These are phyloP conservation scores for Diplogasteroides magnus DNA, from an alignment of 1,140 invertebrate species.

Conservation along the genomic window DNA sequence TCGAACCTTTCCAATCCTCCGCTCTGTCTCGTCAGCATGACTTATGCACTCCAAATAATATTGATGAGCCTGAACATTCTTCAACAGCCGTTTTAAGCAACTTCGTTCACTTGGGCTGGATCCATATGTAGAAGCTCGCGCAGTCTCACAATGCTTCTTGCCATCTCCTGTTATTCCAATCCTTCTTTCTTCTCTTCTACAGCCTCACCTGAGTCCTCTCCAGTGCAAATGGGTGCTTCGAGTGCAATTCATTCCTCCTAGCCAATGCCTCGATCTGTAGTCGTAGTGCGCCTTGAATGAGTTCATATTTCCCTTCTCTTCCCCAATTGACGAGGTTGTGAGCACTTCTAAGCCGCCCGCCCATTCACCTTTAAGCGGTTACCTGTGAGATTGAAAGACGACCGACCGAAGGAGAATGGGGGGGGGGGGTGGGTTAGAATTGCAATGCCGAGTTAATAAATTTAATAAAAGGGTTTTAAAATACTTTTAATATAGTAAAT, in stretches of 20 bases:
- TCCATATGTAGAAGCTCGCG: slow-evolving; percentile 26
- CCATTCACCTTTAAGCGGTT: too few species aligned
- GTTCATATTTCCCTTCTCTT: too few species aligned
- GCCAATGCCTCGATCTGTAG: slow-evolving; percentile 37
- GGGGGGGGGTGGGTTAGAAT: too few species aligned
- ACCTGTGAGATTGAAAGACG: too few species aligned
- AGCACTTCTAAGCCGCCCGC: too few species aligned
- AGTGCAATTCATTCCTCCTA: slow-evolving; percentile 30
- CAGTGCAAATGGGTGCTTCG: slow-evolving; percentile 3
- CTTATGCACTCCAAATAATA: slow-evolving; percentile 37
- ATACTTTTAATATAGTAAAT: too few species aligned
- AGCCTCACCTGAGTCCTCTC: slow-evolving; percentile 25
- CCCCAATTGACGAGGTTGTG: too few species aligned
- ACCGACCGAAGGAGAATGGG: too few species aligned
- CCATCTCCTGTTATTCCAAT: slow-evolving; percentile 31
- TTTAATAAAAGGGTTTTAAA: too few species aligned
- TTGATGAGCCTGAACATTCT: slow-evolving; percentile 33
- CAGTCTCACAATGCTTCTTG: slow-evolving; percentile 30
- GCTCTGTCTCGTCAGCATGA: slow-evolving; percentile 39
- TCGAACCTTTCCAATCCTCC: slow-evolving; percentile 25
- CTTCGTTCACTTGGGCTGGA: too few species aligned
- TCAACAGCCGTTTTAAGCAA: too few species aligned
- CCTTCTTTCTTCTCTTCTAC: neutral
- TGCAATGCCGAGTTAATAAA: too few species aligned
- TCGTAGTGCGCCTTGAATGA: slow-evolving; percentile 27